phyloP scores from a whole-genome alignment of 2,113 vertebrate species.

The Sylvicapra grimmia region DNA sequence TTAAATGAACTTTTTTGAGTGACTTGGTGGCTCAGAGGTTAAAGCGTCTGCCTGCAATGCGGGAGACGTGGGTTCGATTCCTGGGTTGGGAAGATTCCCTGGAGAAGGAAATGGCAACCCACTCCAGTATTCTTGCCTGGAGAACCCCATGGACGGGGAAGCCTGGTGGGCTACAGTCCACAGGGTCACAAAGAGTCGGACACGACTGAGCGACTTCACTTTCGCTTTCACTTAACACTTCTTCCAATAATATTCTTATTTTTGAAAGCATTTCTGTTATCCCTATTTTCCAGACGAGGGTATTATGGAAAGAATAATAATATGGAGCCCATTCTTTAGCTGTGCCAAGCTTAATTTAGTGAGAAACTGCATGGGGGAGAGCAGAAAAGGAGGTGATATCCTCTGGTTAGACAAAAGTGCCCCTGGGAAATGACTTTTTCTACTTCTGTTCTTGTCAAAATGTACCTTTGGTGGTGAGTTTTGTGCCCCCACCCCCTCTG shows the following conservation, averaged over 20 bases:
- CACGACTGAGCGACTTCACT: no score
- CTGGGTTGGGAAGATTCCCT: no score
- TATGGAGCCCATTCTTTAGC: neutral
- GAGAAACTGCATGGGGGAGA: neutral
- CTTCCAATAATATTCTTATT: neutral
- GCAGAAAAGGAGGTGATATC: neutral
- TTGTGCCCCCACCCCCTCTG: no score
- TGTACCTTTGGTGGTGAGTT: neutral
- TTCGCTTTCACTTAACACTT: neutral
- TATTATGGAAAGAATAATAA: neutral
- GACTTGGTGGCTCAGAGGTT: no score
- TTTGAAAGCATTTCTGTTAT: neutral
- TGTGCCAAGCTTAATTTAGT: neutral
- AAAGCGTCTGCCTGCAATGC: no score
- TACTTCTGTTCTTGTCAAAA: neutral
- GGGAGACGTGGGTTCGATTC: no score
- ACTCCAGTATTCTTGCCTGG: no score
- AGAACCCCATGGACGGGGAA: no score
- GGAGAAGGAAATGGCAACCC: no score
- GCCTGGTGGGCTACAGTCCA: no score
- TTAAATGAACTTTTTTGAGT: neutral
- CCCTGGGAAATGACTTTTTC: neutral
- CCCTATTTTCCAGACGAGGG: neutral
- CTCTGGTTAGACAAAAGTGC: neutral
- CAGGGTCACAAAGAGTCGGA: no score